Percentiles rank a stretch among this genome's conserved stretches.
Conservation (phyloP, 2,888 invertebrate genomes). For the Pachydiplax longipennis region DNA sequence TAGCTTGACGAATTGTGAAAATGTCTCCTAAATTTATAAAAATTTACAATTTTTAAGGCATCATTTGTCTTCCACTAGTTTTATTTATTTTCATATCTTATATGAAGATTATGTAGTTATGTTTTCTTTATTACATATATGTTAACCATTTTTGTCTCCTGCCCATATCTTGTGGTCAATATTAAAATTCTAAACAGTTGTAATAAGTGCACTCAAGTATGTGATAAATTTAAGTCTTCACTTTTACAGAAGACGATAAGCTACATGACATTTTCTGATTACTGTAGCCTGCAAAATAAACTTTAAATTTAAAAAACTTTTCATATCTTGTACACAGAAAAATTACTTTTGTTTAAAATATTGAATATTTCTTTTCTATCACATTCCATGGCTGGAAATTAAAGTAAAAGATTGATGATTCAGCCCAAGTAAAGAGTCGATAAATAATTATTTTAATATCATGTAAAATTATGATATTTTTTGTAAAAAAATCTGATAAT, state of each 20-base stretch:
- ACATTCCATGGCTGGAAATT: slow-evolving; percentile 28
- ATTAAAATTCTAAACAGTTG: slow-evolving; percentile 19
- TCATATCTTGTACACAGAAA: neutral
- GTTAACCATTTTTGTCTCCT: neutral
- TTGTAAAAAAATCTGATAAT: slow-evolving; percentile 19
- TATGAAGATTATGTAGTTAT: slow-evolving; percentile 10
- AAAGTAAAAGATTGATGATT: neutral
- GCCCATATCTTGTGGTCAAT: slow-evolving; percentile 31
- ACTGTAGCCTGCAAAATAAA: neutral
- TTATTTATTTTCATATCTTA: slow-evolving; percentile 32
- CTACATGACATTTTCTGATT: neutral
- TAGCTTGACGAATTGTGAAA: slow-evolving; percentile 26
- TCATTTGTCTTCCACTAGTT: slow-evolving; percentile 34
- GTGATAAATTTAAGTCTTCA: slow-evolving; percentile 10
- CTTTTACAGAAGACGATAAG: neutral
- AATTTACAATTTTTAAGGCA: slow-evolving; percentile 39
- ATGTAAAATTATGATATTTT: slow-evolving; percentile 16
- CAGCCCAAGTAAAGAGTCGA: slow-evolving; percentile 1
- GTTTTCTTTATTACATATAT: neutral
- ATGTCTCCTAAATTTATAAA: slow-evolving; percentile 13
- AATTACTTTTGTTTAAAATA: neutral
- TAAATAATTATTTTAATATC: slow-evolving; percentile 32
- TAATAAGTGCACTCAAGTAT: slow-evolving; percentile 31
- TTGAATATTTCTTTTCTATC: slow-evolving; percentile 28
- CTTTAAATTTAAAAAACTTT: neutral